Evolutionary conservation across 2,797 vertebrate genomes (phyloP).

Genomic region (Galago senegalensis): DNA sequence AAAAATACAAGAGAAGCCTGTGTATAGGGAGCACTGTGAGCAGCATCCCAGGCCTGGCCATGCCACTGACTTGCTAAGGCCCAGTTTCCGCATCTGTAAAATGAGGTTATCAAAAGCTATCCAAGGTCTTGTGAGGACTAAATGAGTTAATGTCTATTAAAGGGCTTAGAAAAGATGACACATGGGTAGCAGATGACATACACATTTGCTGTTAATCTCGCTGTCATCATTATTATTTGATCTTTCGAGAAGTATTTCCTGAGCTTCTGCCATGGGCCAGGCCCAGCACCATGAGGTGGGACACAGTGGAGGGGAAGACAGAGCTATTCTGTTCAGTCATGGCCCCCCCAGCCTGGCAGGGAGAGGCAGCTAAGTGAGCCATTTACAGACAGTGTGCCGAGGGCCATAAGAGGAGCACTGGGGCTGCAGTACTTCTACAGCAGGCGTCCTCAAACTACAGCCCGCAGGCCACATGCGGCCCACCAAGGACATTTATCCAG

Average conservation of each 20-base stretch:
- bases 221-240: no score
- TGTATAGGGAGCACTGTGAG: not conserved
- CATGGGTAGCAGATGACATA: not conserved
- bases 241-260: not conserved
- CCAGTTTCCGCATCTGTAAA: not conserved
- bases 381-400: not conserved
- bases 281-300: not conserved
- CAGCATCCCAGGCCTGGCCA: not conserved
- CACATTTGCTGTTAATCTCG: accelerated
- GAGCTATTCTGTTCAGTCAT: accelerated
- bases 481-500: no score
- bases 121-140: not conserved
- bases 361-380: no score
- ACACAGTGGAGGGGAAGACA: not conserved
- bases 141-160: not conserved
- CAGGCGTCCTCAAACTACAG: no score
- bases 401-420: not conserved
- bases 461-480: no score
- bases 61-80: not conserved
- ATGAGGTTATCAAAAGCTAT: not conserved
- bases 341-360: not conserved
- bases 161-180: not conserved
- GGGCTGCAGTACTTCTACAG: not conserved
- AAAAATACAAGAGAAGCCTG: not conserved
- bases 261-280: not conserved